A percentile compares a stretch with the other conserved stretches of the same genome.
Evolutionary conservation across 2,888 invertebrate species (phyloP).

Genomic region (Yponomeuta malinellus): DNA sequence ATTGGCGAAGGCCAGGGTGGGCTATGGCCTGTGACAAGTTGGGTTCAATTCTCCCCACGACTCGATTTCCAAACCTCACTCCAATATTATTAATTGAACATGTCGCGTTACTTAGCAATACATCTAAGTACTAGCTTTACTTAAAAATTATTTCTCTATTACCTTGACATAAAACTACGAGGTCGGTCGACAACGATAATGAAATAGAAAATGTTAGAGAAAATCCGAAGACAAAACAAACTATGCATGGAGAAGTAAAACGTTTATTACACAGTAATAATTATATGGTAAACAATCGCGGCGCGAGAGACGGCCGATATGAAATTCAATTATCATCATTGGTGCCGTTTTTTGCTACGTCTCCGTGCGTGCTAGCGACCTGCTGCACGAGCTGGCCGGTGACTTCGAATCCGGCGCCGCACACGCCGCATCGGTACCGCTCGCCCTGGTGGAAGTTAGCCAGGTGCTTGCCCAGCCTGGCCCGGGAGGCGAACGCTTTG

Average conservation of each 20-base stretch:
- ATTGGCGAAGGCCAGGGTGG: too few species aligned
- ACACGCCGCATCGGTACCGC: neutral
- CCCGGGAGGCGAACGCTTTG: slow-evolving; percentile 36
- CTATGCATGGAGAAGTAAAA: neutral
- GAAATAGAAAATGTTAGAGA: neutral
- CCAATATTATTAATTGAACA: too few species aligned
- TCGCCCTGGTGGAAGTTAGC: slow-evolving; percentile 30
- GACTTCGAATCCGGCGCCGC: neutral
- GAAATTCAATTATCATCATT: slow-evolving; percentile 11
- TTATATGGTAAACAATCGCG: neutral
- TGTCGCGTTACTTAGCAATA: too few species aligned
- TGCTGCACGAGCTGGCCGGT: slow-evolving; percentile 4
- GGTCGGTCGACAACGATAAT: neutral
- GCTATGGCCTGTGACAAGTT: too few species aligned
- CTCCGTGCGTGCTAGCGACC: neutral
- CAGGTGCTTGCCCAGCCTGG: slow-evolving; percentile 34
- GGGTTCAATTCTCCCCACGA: too few species aligned
- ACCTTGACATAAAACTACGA: too few species aligned
- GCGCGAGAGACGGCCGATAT: neutral
- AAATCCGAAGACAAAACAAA: neutral
- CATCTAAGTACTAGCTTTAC: too few species aligned
- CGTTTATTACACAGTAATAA: neutral
- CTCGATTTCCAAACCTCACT: too few species aligned
- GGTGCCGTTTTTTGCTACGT: neutral
- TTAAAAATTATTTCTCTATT: too few species aligned